A percentile compares a stretch with the other conserved stretches of the same genome.
Conservation (phyloP, 2,888 invertebrate species). For the Pammene aurita region DNA sequence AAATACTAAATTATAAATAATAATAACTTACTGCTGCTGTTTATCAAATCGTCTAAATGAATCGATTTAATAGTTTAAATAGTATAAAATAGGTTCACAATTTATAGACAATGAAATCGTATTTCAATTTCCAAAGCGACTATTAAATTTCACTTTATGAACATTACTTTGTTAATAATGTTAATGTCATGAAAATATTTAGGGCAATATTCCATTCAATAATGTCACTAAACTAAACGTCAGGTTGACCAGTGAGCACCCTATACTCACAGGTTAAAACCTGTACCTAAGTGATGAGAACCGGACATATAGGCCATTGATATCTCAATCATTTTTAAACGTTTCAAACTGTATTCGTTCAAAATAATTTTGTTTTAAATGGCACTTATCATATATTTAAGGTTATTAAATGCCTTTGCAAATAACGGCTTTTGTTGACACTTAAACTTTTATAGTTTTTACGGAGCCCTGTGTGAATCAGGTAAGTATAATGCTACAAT, state of each 20-base stretch:
- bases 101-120: too few relatives aligned
- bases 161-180: too few relatives aligned
- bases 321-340: slow-evolving; percentile 4
- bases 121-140: too few relatives aligned
- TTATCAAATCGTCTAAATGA: not conserved
- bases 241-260: too few relatives aligned
- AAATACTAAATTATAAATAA: too few relatives aligned
- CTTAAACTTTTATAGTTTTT: not conserved
- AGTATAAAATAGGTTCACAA: too few relatives aligned
- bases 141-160: too few relatives aligned
- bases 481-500: not conserved
- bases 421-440: not conserved
- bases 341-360: not conserved
- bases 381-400: not conserved
- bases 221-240: not conserved
- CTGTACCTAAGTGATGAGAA: too few relatives aligned
- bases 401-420: not conserved
- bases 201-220: too few relatives aligned
- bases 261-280: too few relatives aligned
- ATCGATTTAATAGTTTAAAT: not conserved
- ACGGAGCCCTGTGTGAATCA: not conserved
- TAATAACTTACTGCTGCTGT: not conserved
- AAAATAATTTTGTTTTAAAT: not conserved
- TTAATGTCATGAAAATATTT: too few relatives aligned
- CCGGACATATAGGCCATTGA: too few relatives aligned